Conservation (phyloP, 2,888 invertebrate genomes). For the Conchocele bisecta region DNA sequence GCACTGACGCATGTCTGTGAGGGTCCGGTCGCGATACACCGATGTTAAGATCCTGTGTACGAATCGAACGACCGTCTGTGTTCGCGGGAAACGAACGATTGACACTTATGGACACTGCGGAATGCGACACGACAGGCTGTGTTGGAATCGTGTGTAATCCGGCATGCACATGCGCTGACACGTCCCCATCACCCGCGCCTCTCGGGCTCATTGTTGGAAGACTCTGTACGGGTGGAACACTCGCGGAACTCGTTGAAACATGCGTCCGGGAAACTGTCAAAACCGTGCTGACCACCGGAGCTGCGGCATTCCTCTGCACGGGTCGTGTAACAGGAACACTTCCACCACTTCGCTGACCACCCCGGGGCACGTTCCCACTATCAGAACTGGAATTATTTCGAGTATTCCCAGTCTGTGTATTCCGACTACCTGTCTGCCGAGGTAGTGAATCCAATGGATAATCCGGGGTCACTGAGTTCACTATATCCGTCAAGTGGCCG, state of each 20-base stretch:
- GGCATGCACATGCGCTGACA: constrained; percentile 5
- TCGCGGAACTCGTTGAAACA: not conserved
- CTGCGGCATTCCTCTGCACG: too few species aligned
- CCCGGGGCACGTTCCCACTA: not conserved
- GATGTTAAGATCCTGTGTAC: constrained; percentile 62
- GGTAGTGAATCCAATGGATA: constrained; percentile 59
- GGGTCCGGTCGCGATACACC: constrained; percentile 52
- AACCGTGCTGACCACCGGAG: too few species aligned
- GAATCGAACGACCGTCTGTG: constrained; percentile 50
- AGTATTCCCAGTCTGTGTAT: not conserved
- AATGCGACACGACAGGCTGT: constrained; percentile 44
- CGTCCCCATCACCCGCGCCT: not conserved
- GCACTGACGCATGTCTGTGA: constrained; percentile 49
- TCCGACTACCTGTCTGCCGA: constrained; percentile 15
- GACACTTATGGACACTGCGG: constrained; percentile 50
- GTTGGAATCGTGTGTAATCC: not conserved
- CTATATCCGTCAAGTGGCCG: too few species aligned
- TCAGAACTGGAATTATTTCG: too few species aligned
- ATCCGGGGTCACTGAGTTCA: constrained; percentile 41
- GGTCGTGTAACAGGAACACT: too few species aligned
- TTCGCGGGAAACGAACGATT: constrained; percentile 9
- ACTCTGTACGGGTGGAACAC: not conserved
- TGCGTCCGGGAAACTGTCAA: too few species aligned
- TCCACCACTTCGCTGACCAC: constrained; percentile 14
- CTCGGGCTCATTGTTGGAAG: not conserved